Percentiles rank a stretch among this genome's conserved stretches.
These are phyloP conservation scores for Drosophila aff. DNA, from an alignment of 1,140 invertebrate genomes.

Conservation along the genomic window DNA sequence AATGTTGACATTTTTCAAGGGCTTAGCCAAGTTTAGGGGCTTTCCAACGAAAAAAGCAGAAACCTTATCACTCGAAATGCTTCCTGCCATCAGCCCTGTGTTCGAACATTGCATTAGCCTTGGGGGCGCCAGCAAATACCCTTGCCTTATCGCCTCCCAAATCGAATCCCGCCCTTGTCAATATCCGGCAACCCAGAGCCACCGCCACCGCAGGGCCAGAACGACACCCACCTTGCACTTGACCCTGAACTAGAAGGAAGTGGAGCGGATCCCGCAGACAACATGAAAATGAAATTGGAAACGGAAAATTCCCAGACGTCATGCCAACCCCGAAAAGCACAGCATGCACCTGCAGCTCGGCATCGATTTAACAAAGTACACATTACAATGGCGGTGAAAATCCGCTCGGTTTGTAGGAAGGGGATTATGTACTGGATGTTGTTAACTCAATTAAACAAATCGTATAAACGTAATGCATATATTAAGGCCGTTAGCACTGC, in stretches of 20 bases:
- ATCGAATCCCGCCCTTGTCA: constrained; percentile 27
- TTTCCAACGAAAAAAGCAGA: not conserved
- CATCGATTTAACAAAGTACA: constrained; percentile 47
- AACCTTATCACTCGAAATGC: constrained; percentile 18
- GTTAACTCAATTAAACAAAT: constrained; percentile 51
- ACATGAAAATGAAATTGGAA: constrained; percentile 19
- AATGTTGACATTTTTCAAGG: constrained; percentile 18
- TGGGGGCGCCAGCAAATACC: constrained; percentile 19
- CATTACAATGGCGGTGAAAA: constrained; percentile 18
- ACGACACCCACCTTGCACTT: constrained; percentile 27
- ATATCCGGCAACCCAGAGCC: constrained; percentile 34
- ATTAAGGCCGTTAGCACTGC: constrained; percentile 14
- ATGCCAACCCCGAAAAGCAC: constrained; percentile 37
- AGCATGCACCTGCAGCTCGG: constrained; percentile 36
- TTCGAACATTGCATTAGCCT: constrained; percentile 22
- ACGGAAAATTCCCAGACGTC: constrained; percentile 45
- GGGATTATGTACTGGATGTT: constrained; percentile 24
- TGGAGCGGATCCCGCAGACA: constrained; percentile 9
- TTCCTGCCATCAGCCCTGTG: constrained; percentile 22
- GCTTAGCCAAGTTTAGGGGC: constrained; percentile 7
- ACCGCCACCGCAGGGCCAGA: constrained; percentile 25
- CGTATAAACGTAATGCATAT: constrained; percentile 36
- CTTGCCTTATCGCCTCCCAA: constrained; percentile 4
- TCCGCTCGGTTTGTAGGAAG: not conserved
- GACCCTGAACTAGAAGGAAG: constrained; percentile 27